Base-by-base conservation (phyloP, 2,797 vertebrate species). In the Xenentodon cancila region DNA sequence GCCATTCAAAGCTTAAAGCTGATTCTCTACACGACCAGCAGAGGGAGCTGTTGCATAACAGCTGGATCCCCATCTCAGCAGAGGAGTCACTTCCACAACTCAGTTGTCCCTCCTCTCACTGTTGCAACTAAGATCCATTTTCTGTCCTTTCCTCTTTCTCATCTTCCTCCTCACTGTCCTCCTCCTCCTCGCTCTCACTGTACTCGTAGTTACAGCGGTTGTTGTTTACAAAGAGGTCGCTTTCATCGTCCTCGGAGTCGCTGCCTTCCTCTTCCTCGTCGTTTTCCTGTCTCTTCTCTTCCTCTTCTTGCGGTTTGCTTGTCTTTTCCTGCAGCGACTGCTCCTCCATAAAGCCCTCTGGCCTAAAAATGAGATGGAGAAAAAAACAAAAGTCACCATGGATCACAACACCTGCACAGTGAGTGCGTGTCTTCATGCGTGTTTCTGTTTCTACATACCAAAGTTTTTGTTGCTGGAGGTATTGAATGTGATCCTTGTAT, bases 171-270 rank as follows among this genome's bases (percentile, higher is more conserved):
- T 57, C 60, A 9, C 52, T 61, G 49, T 58, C 60, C 9, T 15
- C 44, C 9, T 15, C 44, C 1, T 90, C 89, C 22, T 92, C 92
- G 0, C 95, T 96, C 67, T 96, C 95, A 0, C 90, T 94, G 78
- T 95, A 95, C 44, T 92, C 89, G 59, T 92, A 94, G 53, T 94
- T 93, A 15, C 84, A 77, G 40, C 92, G 94, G 77, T 97, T 97
- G 42, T 95, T 97, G 89, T 97, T 97, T 12, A 97, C 95, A 63
- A 97, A 97, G 42, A 97, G 91, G 74, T 96, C 95, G 0, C 92
- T 90, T 48, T 97, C 95, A 0, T 96, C 94, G 0, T 93, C 91
- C 17, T 95, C 95, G 0, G 93, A 93, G 47, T 92, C 80, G 1
- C 89, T 92, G 0, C 56, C 81, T 1, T 75, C 75, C 3, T 68